These are phyloP conservation scores for Drosophila prolongata DNA, from an alignment of 2,888 invertebrate species.

Conservation along the genomic window DNA sequence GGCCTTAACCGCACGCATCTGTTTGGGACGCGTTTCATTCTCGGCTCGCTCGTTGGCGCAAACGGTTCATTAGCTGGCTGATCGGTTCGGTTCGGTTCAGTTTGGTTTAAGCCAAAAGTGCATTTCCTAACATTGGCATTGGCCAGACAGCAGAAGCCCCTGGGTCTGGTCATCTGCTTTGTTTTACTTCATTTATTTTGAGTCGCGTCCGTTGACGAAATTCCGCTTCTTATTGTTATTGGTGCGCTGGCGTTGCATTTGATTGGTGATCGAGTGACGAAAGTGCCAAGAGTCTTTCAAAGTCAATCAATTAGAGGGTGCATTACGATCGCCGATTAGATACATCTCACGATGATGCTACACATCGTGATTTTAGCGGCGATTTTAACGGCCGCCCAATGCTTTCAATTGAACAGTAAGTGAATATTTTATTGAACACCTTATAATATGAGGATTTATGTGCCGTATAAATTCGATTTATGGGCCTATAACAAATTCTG, in stretches of 20 bases:
- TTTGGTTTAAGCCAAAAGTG: slow-evolving; percentile 27
- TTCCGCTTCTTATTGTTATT: slow-evolving; percentile 47
- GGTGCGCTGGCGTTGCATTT: slow-evolving; percentile 35
- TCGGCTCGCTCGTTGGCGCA: slow-evolving; percentile 63
- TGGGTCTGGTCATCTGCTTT: slow-evolving; percentile 39
- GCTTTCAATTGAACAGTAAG: slow-evolving; percentile 80
- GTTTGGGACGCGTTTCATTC: slow-evolving; percentile 69
- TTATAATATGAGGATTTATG: slow-evolving; percentile 7
- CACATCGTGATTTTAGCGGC: slow-evolving; percentile 41
- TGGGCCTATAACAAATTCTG: slow-evolving; percentile 17
- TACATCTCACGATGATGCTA: slow-evolving; percentile 44
- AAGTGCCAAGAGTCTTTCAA: slow-evolving; percentile 47
- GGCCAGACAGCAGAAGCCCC: slow-evolving; percentile 51
- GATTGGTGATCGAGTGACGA: slow-evolving; percentile 54
- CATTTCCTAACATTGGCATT: slow-evolving; percentile 72
- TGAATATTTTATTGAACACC: slow-evolving; percentile 14
- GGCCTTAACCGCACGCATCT: slow-evolving; percentile 50
- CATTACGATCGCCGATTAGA: slow-evolving; percentile 33
- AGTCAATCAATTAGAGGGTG: slow-evolving; percentile 41
- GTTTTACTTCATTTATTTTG: slow-evolving; percentile 43
- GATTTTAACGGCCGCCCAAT: slow-evolving; percentile 42
- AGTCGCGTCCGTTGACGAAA: slow-evolving; percentile 44
- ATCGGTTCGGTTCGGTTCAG: slow-evolving; percentile 11
- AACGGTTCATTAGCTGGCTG: slow-evolving; percentile 55
- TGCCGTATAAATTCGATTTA: slow-evolving; percentile 17